These are phyloP conservation scores for Psococerastis gibbosa DNA, from an alignment of 2,888 invertebrate species.

Conservation along the genomic window DNA sequence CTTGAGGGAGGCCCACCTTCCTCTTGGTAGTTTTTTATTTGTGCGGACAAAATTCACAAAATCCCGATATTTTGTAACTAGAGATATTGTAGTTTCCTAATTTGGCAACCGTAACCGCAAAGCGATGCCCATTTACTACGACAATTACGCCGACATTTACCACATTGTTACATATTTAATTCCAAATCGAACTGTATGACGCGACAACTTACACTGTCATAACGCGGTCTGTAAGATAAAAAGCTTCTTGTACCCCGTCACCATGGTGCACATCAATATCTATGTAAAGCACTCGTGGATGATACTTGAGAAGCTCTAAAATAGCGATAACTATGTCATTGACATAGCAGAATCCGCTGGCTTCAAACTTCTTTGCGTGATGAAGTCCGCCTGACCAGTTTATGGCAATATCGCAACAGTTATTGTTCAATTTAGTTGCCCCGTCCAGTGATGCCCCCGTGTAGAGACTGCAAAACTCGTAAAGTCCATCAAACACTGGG, in stretches of 20 bases:
- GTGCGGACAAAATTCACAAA: no score
- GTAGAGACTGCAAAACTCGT: slow-evolving; percentile 96
- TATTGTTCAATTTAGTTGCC: slow-evolving; percentile 87
- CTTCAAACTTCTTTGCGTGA: slow-evolving; percentile 98
- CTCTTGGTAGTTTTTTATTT: no score
- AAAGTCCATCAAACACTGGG: slow-evolving; percentile 87
- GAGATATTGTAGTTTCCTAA: no score
- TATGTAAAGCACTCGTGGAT: slow-evolving; percentile 87
- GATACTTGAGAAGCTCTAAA: slow-evolving; percentile 80
- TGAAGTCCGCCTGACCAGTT: slow-evolving; percentile 99
- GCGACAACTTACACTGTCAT: slow-evolving; percentile 68
- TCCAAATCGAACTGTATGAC: no score
- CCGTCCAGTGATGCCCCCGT: slow-evolving; percentile 96
- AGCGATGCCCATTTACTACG: no score
- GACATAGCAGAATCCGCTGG: slow-evolving; percentile 98
- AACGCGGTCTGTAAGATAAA: slow-evolving; percentile 89
- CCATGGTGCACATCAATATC: slow-evolving; percentile 99
- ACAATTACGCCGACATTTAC: no score
- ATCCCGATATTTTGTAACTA: no score
- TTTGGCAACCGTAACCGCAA: no score
- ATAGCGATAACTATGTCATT: slow-evolving; percentile 98
- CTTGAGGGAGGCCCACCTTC: no score
- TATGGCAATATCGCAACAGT: slow-evolving; percentile 90
- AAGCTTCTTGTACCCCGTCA: slow-evolving; percentile 94
- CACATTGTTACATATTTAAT: no score